Conservation (phyloP, 37 sponge, comb jelly and placozoan genomes). For the Halisarca cf. caerulea region DNA sequence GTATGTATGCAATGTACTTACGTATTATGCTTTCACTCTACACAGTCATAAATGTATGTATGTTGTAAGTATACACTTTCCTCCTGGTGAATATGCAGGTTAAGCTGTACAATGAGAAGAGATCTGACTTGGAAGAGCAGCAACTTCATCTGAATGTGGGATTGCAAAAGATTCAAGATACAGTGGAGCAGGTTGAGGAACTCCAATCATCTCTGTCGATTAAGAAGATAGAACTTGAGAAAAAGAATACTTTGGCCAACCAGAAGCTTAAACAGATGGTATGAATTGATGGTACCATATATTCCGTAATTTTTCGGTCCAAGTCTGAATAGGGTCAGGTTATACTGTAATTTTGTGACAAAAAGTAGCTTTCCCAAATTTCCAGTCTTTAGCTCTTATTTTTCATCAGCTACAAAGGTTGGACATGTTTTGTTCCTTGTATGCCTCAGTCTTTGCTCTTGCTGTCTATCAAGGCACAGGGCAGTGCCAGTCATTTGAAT, state of each 20-base stretch:
- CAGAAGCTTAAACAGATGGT: conserved; percentile 97
- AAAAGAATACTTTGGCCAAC: conserved; percentile 93
- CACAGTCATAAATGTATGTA: background rate
- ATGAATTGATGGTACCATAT: too few species aligned
- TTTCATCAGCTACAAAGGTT: too few species aligned
- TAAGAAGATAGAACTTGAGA: conserved; percentile 94
- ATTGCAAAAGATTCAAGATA: conserved; percentile 92
- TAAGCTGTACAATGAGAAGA: conserved; percentile 90
- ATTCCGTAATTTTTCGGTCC: too few species aligned
- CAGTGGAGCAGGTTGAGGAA: conserved; percentile 96
- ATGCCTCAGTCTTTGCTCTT: too few species aligned
- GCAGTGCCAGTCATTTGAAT: too few species aligned
- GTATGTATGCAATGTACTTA: background rate
- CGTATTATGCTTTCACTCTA: background rate
- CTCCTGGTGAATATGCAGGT: conserved; percentile 29
- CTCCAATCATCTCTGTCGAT: conserved; percentile 88
- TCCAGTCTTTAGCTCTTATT: too few species aligned
- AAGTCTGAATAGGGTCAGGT: too few species aligned
- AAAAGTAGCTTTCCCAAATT: too few species aligned
- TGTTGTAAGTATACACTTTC: background rate
- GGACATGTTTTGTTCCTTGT: too few species aligned
- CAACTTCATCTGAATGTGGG: conserved; percentile 98
- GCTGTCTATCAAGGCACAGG: too few species aligned
- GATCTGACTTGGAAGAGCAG: conserved; percentile 94
- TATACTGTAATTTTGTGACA: too few species aligned